Conservation (phyloP, 2,113 vertebrate genomes). For the Periophthalmus modestus region DNA sequence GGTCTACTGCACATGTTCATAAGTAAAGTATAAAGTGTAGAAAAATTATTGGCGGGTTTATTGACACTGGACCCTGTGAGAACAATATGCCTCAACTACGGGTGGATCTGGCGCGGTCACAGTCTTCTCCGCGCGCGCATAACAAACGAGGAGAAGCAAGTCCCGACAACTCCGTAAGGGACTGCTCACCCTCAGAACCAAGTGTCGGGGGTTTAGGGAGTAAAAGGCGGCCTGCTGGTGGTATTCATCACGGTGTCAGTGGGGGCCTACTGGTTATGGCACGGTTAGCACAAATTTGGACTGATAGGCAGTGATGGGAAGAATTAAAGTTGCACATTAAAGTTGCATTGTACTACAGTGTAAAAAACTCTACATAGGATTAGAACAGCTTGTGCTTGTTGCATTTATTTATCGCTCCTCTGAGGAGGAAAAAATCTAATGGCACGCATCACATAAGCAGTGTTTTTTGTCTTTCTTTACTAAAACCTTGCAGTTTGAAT, state of each 20-base stretch:
- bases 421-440: no score
- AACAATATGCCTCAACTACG: not conserved
- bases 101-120: slow-evolving; percentile 20
- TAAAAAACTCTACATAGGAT: no score
- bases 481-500: no score
- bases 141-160: slow-evolving; percentile 58
- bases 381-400: no score
- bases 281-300: not conserved
- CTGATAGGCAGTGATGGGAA: no score
- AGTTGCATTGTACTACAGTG: no score
- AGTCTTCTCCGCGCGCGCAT: not conserved
- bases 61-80: slow-evolving; percentile 18
- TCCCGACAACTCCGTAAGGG: slow-evolving; percentile 68
- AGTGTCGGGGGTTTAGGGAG: no score
- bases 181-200: slow-evolving; percentile 9
- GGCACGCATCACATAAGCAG: no score
- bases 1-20: not conserved
- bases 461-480: no score
- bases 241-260: slow-evolving; percentile 77
- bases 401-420: no score
- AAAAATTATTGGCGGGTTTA: not conserved
- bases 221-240: slow-evolving; percentile 32
- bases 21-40: not conserved
- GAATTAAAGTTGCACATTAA: no score
- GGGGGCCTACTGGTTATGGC: slow-evolving; percentile 19